These are phyloP conservation scores for Zaprionus tsacasi DNA, from an alignment of 1,140 invertebrate genomes.

Conservation along the genomic window DNA sequence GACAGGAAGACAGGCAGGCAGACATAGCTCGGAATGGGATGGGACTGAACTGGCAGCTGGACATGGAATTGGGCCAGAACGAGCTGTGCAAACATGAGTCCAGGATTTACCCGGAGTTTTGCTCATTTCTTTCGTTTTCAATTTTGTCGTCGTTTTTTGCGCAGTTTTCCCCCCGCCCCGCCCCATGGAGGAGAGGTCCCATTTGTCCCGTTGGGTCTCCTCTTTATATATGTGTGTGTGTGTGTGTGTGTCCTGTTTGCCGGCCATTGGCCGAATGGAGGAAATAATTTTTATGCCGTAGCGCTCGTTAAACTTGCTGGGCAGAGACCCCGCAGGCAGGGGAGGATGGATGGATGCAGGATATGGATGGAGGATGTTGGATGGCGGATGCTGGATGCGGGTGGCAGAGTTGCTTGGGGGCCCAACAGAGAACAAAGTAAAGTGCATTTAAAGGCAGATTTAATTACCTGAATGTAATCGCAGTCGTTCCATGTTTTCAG, in stretches of 20 bases:
- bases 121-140: slow-evolving; percentile 75
- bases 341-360: slow-evolving; percentile 18
- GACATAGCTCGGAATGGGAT: slow-evolving; percentile 29
- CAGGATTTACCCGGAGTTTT: slow-evolving; percentile 66
- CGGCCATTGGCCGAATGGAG: slow-evolving; percentile 67
- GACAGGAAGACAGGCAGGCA: slow-evolving; percentile 24
- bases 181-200: background rate
- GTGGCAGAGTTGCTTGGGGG: slow-evolving; percentile 11
- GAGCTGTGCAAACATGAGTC: slow-evolving; percentile 66
- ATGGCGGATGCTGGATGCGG: slow-evolving; percentile 12
- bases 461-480: slow-evolving; percentile 90
- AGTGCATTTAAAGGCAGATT: slow-evolving; percentile 71
- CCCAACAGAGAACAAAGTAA: slow-evolving; percentile 27
- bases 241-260: slow-evolving; percentile 27
- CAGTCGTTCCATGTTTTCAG: slow-evolving; percentile 92
- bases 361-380: slow-evolving; percentile 18
- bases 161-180: slow-evolving; percentile 45
- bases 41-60: slow-evolving; percentile 24
- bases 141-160: slow-evolving; percentile 73
- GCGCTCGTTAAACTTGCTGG: slow-evolving; percentile 71
- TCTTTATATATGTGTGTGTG: background rate
- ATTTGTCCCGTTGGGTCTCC: slow-evolving; percentile 16
- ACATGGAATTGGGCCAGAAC: slow-evolving; percentile 36
- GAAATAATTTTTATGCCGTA: slow-evolving; percentile 74
- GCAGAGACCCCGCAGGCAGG: slow-evolving; percentile 31